Conservation (phyloP, 2,888 invertebrate species). For the Calameuta idolon region DNA sequence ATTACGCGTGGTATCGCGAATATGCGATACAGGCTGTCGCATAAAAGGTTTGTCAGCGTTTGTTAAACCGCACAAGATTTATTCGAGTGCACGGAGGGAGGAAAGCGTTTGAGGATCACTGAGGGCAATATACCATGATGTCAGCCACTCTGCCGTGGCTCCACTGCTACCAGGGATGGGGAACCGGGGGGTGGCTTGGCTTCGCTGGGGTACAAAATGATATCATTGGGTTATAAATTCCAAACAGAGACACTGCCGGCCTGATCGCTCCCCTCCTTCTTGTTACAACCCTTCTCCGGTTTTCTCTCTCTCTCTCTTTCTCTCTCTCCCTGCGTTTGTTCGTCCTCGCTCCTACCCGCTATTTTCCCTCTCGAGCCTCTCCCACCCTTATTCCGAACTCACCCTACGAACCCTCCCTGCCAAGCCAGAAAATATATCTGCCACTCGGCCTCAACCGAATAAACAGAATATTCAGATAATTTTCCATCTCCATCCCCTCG, state of each 20-base stretch:
- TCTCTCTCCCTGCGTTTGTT: conserved; percentile 66
- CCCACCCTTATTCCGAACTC: conserved; percentile 14
- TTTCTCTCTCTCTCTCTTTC: conserved; percentile 43
- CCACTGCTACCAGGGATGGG: conserved; percentile 45
- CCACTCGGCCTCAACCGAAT: conserved; percentile 55
- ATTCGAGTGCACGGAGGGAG: conserved; percentile 33
- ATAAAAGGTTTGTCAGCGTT: background rate
- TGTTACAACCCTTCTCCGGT: conserved; percentile 32
- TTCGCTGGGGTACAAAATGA: conserved; percentile 64
- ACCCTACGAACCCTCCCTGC: conserved; percentile 30
- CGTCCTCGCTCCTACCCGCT: conserved; percentile 37
- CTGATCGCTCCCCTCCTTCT: conserved; percentile 51
- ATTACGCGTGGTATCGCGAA: background rate
- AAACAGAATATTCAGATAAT: conserved; percentile 65
- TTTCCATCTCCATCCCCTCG: conserved; percentile 43
- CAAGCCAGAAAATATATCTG: conserved; percentile 55
- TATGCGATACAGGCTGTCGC: background rate
- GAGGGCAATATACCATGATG: conserved; percentile 65
- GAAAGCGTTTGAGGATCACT: conserved; percentile 63
- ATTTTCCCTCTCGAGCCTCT: conserved; percentile 30
- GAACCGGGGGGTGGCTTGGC: conserved; percentile 56
- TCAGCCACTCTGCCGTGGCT: conserved; percentile 59
- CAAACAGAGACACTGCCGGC: conserved; percentile 62
- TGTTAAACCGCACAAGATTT: conserved; percentile 39
- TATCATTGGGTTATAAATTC: conserved; percentile 67